Percentiles rank a stretch among this genome's conserved stretches.
Conservation (phyloP, 2,888 invertebrate genomes). For the Andrena haemorrhoa region DNA sequence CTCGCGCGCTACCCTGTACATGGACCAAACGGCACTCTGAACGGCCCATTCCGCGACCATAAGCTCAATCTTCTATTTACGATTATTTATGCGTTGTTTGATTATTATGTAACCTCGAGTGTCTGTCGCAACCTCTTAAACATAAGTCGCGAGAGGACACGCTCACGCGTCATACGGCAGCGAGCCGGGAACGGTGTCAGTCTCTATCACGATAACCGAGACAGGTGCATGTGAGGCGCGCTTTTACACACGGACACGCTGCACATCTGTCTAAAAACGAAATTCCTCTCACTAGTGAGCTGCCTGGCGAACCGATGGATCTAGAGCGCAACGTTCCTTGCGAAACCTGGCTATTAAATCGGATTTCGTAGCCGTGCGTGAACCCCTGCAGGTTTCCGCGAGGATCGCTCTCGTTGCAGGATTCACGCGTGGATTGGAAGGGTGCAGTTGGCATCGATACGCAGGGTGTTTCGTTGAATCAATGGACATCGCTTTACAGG, state of each 20-base stretch:
- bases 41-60: slow-evolving; percentile 3
- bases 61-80: slow-evolving; percentile 54
- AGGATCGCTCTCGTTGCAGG: background rate
- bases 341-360: slow-evolving; percentile 13
- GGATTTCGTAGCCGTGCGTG: slow-evolving; percentile 7
- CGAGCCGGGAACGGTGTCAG: background rate
- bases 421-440: too few species aligned
- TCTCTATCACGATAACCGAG: background rate
- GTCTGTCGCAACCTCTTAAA: slow-evolving; percentile 2
- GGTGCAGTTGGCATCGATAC: too few species aligned
- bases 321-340: slow-evolving; percentile 8
- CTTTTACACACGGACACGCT: background rate
- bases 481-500: too few species aligned
- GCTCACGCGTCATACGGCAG: background rate
- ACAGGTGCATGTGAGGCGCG: background rate
- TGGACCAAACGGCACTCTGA: background rate
- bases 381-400: slow-evolving; percentile 6
- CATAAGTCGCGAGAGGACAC: background rate
- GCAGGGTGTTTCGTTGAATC: too few species aligned
- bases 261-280: slow-evolving; percentile 11
- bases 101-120: slow-evolving; percentile 25
- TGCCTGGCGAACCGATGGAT: slow-evolving; percentile 5
- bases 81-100: slow-evolving; percentile 45
- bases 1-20: background rate
- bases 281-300: slow-evolving; percentile 22